Percentiles rank a stretch among this genome's conserved stretches.
Evolutionary conservation across 2,888 invertebrate genomes (phyloP).

Genomic region (Muscina levida): DNA sequence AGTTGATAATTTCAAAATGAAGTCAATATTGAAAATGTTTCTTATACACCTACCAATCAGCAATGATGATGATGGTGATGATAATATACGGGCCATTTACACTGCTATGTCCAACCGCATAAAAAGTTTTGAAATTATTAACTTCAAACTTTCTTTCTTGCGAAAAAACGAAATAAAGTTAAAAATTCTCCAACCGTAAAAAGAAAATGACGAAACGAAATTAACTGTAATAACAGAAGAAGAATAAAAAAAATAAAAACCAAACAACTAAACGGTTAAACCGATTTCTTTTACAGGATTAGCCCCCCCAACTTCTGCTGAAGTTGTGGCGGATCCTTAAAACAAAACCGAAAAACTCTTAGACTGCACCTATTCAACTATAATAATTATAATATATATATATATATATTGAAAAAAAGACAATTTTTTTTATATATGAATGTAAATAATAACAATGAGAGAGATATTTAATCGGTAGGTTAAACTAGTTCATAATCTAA

Average conservation of each 20-base stretch:
- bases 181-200: not conserved
- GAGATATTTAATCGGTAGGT: slow-evolving; percentile 27
- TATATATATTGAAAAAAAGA: slow-evolving; percentile 12
- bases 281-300: slow-evolving; percentile 11
- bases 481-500: slow-evolving; percentile 45
- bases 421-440: slow-evolving; percentile 40
- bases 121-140: no score
- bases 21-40: no score
- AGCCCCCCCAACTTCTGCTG: not conserved
- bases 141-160: no score
- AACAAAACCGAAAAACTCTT: slow-evolving; percentile 70
- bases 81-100: no score
- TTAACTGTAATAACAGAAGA: no score
- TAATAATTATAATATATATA: slow-evolving; percentile 28
- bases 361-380: slow-evolving; percentile 75
- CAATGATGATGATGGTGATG: no score
- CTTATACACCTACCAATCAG: no score
- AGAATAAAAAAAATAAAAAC: not conserved
- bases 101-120: no score
- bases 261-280: slow-evolving; percentile 39
- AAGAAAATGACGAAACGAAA: slow-evolving; percentile 38
- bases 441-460: slow-evolving; percentile 53
- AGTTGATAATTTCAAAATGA: no score
- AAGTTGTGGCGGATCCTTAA: not conserved
- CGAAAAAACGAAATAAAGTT: no score